These are phyloP conservation scores for Phenganax subtilis DNA, from an alignment of 92 coral and sea anemone species.

Conservation along the genomic window DNA sequence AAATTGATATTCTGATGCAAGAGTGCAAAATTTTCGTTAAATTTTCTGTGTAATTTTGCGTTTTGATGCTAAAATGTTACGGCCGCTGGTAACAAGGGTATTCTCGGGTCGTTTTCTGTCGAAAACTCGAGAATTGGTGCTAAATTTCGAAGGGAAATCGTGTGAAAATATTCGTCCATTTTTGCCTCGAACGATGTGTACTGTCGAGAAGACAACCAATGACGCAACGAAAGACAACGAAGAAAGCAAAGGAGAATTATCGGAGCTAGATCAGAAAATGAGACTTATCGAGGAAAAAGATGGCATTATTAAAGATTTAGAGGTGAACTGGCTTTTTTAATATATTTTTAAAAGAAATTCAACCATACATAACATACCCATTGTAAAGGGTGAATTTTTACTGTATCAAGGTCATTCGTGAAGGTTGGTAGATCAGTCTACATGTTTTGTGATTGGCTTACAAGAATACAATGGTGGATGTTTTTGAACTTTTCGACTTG, in stretches of 20 bases:
- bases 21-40: background rate
- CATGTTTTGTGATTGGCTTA: background rate
- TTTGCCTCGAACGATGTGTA: constrained; percentile 30
- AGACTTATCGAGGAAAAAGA: constrained; percentile 73
- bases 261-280: constrained; percentile 57
- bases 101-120: constrained; percentile 13
- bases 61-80: constrained; percentile 19
- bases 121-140: background rate
- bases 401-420: background rate
- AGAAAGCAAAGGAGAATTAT: constrained; percentile 33
- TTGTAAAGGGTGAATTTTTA: background rate
- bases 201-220: constrained; percentile 24
- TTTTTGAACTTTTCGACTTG: too few relatives aligned
- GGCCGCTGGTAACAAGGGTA: constrained; percentile 24
- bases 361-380: background rate
- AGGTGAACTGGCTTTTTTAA: constrained; percentile 49
- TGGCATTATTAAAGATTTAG: constrained; percentile 68
- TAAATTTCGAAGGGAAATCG: background rate
- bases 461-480: too few relatives aligned
- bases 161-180: background rate
- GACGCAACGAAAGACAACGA: constrained; percentile 35
- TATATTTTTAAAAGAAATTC: background rate
- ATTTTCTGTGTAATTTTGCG: background rate
- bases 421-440: background rate
- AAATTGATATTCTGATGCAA: constrained; percentile 16